phyloP scores from a whole-genome alignment of 1,140 invertebrate species.

The Drosophila insularis region DNA sequence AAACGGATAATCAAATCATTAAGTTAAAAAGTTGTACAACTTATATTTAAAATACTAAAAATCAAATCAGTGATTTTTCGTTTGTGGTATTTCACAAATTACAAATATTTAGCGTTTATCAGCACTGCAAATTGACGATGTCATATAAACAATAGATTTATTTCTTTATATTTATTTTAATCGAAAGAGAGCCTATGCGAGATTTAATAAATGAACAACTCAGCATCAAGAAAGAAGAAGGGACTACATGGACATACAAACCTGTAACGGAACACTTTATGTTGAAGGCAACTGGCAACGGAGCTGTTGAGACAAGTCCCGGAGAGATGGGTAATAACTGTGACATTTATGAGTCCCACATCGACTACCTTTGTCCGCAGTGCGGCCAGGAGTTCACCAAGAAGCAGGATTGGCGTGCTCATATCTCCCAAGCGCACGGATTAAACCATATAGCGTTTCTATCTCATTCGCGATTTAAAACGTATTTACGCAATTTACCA shows the following conservation, averaged over 20 bases:
- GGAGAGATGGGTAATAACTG: constrained; percentile 23
- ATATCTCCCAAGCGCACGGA: constrained; percentile 64
- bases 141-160: not conserved
- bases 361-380: constrained; percentile 74
- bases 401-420: constrained; percentile 73
- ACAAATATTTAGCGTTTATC: not conserved
- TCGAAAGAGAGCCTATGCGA: too few relatives aligned
- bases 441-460: constrained; percentile 68
- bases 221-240: too few relatives aligned
- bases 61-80: too few relatives aligned
- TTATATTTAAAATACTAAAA: too few relatives aligned
- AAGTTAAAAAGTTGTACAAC: too few relatives aligned
- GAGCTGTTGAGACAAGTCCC: too few relatives aligned
- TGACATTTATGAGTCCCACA: constrained; percentile 68
- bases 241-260: too few relatives aligned
- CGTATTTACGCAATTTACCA: constrained; percentile 39
- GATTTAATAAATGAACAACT: too few relatives aligned
- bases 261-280: too few relatives aligned
- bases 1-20: too few relatives aligned
- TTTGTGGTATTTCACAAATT: not conserved
- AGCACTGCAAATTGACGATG: not conserved
- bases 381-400: constrained; percentile 72
- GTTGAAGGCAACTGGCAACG: too few relatives aligned
- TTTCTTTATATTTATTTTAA: too few relatives aligned
- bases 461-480: constrained; percentile 18